phyloP scores from a whole-genome alignment of 2,888 invertebrate genomes.

The Dasypolia templi region DNA sequence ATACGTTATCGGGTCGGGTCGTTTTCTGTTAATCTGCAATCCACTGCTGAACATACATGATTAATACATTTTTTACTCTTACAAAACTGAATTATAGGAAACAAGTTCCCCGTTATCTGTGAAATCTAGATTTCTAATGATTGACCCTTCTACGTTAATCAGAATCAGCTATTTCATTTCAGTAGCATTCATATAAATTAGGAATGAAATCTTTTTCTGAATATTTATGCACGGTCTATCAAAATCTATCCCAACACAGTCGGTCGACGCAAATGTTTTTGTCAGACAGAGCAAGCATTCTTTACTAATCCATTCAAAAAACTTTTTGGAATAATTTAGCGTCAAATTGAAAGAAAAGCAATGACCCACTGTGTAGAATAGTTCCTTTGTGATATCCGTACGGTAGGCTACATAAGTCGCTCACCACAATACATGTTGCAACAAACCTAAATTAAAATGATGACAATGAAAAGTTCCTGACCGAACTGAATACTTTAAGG shows the following conservation, averaged over 20 bases:
- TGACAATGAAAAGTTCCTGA: neutral
- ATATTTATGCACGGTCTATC: slow-evolving; percentile 31
- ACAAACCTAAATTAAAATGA: neutral
- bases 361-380: slow-evolving; percentile 9
- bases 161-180: neutral
- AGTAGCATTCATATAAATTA: neutral
- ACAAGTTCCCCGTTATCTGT: neutral
- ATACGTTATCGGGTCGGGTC: too few species aligned
- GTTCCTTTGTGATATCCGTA: slow-evolving; percentile 35
- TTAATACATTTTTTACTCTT: neutral
- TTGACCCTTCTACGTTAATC: neutral
- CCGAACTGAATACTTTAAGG: neutral
- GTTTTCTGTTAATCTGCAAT: neutral
- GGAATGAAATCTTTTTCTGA: slow-evolving; percentile 1
- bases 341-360: neutral
- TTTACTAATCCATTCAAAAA: neutral
- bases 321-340: neutral
- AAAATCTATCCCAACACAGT: neutral
- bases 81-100: neutral
- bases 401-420: slow-evolving; percentile 18
- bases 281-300: neutral
- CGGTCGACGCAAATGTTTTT: neutral
- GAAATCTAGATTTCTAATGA: too few species aligned
- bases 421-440: neutral
- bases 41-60: neutral